Conservation (phyloP, 2,797 vertebrate genomes). For the Somateria mollissima region DNA sequence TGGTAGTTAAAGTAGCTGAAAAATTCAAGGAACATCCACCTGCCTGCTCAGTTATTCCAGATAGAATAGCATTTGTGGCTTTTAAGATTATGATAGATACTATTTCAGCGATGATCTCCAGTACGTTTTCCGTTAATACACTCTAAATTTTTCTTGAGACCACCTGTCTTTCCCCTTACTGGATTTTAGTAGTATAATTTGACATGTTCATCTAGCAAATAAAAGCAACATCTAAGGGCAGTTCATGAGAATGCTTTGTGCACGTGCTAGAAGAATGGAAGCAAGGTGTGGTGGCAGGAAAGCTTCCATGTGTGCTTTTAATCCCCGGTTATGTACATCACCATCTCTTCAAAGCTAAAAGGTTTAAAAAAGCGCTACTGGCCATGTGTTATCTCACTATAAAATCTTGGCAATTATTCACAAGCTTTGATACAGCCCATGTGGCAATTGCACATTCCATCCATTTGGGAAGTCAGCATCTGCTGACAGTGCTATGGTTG, state of each 20-base stretch:
- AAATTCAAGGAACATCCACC: background rate
- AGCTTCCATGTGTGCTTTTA: background rate
- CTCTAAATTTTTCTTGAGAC: background rate
- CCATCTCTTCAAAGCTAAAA: background rate
- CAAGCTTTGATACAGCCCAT: background rate
- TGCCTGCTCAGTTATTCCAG: background rate
- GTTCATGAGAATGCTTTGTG: background rate
- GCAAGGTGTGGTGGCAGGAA: background rate
- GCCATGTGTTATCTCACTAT: rapidly evolving
- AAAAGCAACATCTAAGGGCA: background rate
- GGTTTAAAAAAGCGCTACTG: background rate
- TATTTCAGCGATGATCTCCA: background rate
- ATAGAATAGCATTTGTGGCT: background rate
- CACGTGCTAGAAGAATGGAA: background rate
- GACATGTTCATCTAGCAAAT: background rate
- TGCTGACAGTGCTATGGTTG: rapidly evolving
- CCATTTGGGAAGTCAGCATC: background rate
- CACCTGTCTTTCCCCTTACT: background rate
- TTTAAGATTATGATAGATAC: background rate
- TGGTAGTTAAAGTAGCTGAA: background rate
- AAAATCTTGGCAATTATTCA: background rate
- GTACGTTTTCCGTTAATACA: background rate
- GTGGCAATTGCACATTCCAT: rapidly evolving
- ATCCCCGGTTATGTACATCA: no score
- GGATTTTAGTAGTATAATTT: background rate